Conservation (phyloP, 2,113 vertebrate species). For the Cepphus grylle region DNA sequence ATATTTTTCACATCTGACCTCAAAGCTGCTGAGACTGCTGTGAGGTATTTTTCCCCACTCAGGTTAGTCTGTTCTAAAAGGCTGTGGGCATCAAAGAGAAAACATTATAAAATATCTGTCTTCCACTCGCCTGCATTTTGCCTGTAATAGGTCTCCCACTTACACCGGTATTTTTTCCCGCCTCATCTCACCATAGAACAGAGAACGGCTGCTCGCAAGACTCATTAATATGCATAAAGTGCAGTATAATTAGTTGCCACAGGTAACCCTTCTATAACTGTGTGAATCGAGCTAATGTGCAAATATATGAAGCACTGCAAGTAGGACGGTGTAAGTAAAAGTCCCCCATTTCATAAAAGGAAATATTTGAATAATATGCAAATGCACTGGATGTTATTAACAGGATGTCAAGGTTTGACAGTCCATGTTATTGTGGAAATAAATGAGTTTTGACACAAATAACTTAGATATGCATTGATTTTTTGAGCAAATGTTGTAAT, state of each 20-base stretch:
- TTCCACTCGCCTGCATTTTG: conserved; percentile 48
- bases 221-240: conserved; percentile 81
- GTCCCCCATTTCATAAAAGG: conserved; percentile 74
- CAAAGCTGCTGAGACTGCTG: conserved; percentile 50
- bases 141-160: conserved; percentile 68
- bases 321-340: conserved; percentile 60
- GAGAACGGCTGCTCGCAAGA: conserved; percentile 55
- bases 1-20: conserved; percentile 58
- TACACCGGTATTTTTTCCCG: conserved; percentile 60
- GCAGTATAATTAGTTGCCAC: conserved; percentile 81
- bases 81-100: conserved; percentile 53
- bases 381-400: conserved; percentile 82
- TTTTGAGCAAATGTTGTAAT: conserved; percentile 79
- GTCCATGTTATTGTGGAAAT: conserved; percentile 84
- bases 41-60: conserved; percentile 37
- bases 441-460: conserved; percentile 89
- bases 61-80: conserved; percentile 39
- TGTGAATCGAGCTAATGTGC: conserved; percentile 74
- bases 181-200: conserved; percentile 56
- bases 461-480: conserved; percentile 86
- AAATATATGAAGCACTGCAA: conserved; percentile 58
- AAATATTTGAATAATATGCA: conserved; percentile 86
- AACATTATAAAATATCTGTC: conserved; percentile 56
- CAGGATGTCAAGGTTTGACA: conserved; percentile 83
- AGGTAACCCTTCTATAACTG: conserved; percentile 80